phyloP scores from a whole-genome alignment of 2,888 invertebrate genomes.

The Bombylius discolor region DNA sequence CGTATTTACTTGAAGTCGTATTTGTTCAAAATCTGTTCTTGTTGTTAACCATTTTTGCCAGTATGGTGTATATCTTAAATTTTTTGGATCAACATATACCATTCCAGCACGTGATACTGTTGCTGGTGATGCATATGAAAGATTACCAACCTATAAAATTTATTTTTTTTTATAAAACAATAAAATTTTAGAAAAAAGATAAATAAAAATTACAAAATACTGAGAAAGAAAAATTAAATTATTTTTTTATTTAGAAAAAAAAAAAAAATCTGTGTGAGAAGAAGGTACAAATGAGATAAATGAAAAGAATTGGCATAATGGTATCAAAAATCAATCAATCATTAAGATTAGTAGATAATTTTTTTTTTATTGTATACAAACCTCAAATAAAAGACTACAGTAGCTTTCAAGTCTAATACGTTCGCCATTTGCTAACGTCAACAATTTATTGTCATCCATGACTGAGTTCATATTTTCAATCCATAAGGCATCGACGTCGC shows the following conservation, averaged over 20 bases:
- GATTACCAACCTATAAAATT: slow-evolving; percentile 55
- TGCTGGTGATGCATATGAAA: slow-evolving; percentile 83
- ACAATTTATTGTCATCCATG: slow-evolving; percentile 85
- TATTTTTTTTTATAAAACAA: neutral
- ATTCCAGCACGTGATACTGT: slow-evolving; percentile 87
- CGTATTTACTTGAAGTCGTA: slow-evolving; percentile 30
- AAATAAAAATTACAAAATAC: too few species aligned
- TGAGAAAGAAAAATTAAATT: too few species aligned
- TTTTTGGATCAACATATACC: slow-evolving; percentile 89
- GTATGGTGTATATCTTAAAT: slow-evolving; percentile 72
- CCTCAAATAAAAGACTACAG: slow-evolving; percentile 76
- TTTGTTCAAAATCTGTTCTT: slow-evolving; percentile 40
- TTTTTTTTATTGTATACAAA: slow-evolving; percentile 20
- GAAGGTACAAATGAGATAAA: neutral
- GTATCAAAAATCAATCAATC: slow-evolving; percentile 11
- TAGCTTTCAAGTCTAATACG: slow-evolving; percentile 68
- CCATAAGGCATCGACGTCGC: slow-evolving; percentile 90
- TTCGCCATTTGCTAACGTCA: slow-evolving; percentile 85
- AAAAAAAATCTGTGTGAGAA: neutral
- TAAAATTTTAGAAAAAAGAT: too few species aligned
- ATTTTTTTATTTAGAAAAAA: too few species aligned
- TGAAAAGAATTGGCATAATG: neutral
- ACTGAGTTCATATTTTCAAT: slow-evolving; percentile 96
- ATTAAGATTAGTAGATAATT: neutral
- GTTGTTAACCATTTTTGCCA: slow-evolving; percentile 70